A percentile compares a stretch with the other conserved stretches of the same genome.
phyloP scores from a whole-genome alignment of 2,888 invertebrate genomes.

The Pedicia rivosa region DNA sequence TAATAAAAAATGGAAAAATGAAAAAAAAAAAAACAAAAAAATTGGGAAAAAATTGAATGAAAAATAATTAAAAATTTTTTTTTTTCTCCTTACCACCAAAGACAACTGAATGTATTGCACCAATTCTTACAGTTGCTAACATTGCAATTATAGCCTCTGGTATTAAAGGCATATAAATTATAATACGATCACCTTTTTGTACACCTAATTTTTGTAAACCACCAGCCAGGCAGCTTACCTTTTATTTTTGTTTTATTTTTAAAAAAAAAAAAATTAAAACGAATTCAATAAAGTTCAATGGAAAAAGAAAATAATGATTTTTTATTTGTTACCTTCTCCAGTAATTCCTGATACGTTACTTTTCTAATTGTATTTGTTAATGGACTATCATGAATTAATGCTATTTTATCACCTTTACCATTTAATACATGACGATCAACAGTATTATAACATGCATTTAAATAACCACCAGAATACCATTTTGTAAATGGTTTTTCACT shows the following conservation, averaged over 20 bases:
- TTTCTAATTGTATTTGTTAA: slow-evolving; percentile 58
- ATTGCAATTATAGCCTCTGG: slow-evolving; percentile 82
- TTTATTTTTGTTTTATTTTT: too few relatives aligned
- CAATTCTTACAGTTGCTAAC: slow-evolving; percentile 73
- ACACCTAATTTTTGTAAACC: slow-evolving; percentile 65
- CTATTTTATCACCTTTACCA: slow-evolving; percentile 62
- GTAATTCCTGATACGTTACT: slow-evolving; percentile 67
- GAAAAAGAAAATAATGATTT: neutral
- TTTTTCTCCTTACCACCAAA: slow-evolving; percentile 73
- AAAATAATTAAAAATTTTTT: neutral
- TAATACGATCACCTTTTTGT: slow-evolving; percentile 62
- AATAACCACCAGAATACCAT: slow-evolving; percentile 76
- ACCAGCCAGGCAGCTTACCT: slow-evolving; percentile 64
- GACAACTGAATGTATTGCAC: slow-evolving; percentile 87
- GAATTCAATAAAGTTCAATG: neutral
- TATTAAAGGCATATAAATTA: slow-evolving; percentile 91
- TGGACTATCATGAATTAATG: slow-evolving; percentile 83
- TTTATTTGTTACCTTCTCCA: slow-evolving; percentile 38
- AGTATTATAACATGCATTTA: slow-evolving; percentile 88
- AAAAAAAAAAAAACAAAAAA: too few relatives aligned
- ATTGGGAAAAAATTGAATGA: neutral
- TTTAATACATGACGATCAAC: slow-evolving; percentile 74
- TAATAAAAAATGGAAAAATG: too few relatives aligned
- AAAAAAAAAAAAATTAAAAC: slow-evolving; percentile 12
- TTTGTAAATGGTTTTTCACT: slow-evolving; percentile 72